Conservation (phyloP, 1,140 invertebrate genomes). For the Pachyrhynchus sulphureomaculatus region DNA sequence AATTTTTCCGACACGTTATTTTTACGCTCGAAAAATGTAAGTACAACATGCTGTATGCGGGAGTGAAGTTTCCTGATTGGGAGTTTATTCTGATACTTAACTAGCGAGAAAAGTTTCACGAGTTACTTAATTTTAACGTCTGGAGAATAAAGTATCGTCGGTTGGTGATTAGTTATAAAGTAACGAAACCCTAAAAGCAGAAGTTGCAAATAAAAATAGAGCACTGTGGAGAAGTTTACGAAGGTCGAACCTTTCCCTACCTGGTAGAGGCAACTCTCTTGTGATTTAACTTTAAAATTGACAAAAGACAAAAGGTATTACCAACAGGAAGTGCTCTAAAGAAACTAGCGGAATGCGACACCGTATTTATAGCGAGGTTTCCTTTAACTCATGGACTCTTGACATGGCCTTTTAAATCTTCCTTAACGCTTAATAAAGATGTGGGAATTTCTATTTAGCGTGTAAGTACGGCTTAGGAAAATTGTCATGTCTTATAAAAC, state of each 20-base stretch:
- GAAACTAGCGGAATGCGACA: conserved; percentile 10
- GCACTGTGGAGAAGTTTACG: conserved; percentile 1
- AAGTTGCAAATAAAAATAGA: conserved; percentile 4
- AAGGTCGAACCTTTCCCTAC: conserved; percentile 10
- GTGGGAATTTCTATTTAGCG: conserved; percentile 24
- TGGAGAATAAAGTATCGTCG: neutral
- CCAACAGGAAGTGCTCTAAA: conserved; percentile 21
- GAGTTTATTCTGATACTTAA: neutral
- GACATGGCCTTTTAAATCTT: conserved; percentile 29
- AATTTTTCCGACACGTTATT: too few relatives aligned
- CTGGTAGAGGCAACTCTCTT: conserved; percentile 16
- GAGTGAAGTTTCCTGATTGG: too few relatives aligned
- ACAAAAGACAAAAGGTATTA: conserved; percentile 33
- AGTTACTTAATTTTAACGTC: neutral
- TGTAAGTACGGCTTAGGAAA: conserved; percentile 16
- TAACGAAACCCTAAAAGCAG: conserved; percentile 7
- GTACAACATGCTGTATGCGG: too few relatives aligned
- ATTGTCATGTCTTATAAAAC: conserved; percentile 7
- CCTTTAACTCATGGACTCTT: conserved; percentile 18
- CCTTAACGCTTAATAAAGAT: conserved; percentile 23
- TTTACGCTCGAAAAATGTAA: too few relatives aligned
- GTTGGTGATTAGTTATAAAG: conserved; percentile 12
- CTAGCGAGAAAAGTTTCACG: neutral
- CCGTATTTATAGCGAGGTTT: conserved; percentile 25
- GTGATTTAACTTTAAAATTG: conserved; percentile 33